A percentile compares a stretch with the other conserved stretches of the same genome.
phyloP scores from a whole-genome alignment of 2,797 vertebrate species.

The Muscicapa striata region DNA sequence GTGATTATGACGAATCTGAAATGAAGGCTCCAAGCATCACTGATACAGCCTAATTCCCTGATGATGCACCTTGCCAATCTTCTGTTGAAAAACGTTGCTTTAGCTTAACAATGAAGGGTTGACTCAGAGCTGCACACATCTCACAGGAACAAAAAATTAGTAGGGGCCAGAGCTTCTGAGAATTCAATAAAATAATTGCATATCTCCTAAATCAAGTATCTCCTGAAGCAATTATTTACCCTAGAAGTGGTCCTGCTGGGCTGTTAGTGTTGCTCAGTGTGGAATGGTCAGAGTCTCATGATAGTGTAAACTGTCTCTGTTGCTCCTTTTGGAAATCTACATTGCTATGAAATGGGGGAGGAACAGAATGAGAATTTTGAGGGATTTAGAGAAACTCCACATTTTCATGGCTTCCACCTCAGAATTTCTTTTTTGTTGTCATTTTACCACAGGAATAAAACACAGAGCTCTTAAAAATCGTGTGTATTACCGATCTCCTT shows the following conservation, averaged over 20 bases:
- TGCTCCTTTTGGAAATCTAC: not conserved
- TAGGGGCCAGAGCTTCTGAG: not conserved
- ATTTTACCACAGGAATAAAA: not conserved
- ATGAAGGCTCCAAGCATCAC: not conserved
- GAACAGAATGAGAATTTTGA: not conserved
- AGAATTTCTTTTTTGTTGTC: not conserved
- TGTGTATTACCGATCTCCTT: not conserved
- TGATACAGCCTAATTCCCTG: not conserved
- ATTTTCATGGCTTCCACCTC: not conserved
- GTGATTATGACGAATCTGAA: not conserved
- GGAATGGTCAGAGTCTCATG: not conserved
- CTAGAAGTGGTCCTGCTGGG: not conserved
- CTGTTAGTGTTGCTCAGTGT: rapidly evolving
- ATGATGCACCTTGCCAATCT: not conserved
- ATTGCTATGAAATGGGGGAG: not conserved
- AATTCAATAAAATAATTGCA: not conserved
- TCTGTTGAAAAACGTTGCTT: not conserved
- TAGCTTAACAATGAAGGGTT: not conserved
- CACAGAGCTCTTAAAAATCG: not conserved
- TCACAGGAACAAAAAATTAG: not conserved
- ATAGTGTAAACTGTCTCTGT: not conserved
- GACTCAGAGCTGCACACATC: not conserved
- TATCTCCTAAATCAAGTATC: not conserved
- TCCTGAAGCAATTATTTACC: not conserved
- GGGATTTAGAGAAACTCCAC: not conserved